phyloP scores from a whole-genome alignment of 2,797 vertebrate species.

The Ctenosaura bakeri region DNA sequence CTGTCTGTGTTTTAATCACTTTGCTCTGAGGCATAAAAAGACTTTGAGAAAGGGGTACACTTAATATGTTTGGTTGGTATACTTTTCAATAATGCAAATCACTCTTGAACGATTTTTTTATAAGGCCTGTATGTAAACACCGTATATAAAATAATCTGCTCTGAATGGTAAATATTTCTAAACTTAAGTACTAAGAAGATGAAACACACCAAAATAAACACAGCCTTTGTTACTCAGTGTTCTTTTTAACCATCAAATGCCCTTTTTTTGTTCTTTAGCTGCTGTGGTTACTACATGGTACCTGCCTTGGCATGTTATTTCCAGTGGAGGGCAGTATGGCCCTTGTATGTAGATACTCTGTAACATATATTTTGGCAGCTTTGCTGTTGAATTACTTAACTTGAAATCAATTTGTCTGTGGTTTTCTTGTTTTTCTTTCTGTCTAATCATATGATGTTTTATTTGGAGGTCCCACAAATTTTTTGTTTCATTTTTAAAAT shows the following conservation, averaged over 20 bases:
- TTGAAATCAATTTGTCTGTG: not conserved
- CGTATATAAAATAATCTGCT: not conserved
- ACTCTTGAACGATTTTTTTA: not conserved
- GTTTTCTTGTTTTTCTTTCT: not conserved
- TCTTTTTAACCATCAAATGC: not conserved
- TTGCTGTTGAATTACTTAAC: not conserved
- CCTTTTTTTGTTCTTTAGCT: no score
- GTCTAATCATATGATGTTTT: not conserved
- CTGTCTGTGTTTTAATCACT: not conserved
- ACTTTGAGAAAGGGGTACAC: not conserved
- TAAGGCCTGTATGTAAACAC: not conserved
- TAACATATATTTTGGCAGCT: not conserved
- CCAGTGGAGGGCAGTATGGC: conserved; percentile 31
- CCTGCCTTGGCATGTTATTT: not conserved
- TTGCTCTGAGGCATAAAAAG: not conserved
- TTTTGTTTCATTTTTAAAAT: not conserved
- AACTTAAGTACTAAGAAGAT: not conserved
- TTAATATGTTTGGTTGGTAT: not conserved
- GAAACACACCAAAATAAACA: not conserved
- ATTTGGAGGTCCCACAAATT: not conserved
- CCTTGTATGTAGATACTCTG: not conserved
- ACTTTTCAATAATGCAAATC: not conserved
- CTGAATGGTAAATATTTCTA: not conserved
- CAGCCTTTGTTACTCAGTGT: not conserved
- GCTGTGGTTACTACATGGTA: not conserved